Evolutionary conservation across 2,888 invertebrate genomes (phyloP), one percentile per base, ranked within the genome.

Genomic region (Euzophera pinguis): DNA sequence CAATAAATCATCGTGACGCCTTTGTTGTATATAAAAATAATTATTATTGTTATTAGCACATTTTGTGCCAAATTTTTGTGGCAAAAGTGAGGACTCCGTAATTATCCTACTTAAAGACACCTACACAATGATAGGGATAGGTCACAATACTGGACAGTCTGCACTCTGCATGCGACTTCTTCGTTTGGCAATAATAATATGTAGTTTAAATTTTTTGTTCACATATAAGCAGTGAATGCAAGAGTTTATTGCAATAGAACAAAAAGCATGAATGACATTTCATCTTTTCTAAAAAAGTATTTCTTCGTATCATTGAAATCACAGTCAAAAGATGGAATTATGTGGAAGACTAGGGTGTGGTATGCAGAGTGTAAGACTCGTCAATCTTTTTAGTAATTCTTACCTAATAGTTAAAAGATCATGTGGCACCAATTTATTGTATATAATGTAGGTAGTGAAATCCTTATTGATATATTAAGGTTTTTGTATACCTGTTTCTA

Each of bases 401-500:
- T n/a, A n/a, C n/a, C n/a, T n/a, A n/a, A 10, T 50, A 50, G 62
- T 52, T 60, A 59, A n/a, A 59, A 62, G 59, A 63, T 61, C 58
- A 63, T 63, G 60, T 68, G 65, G 75, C 82, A 81, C 75, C 75
- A 72, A 75, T 78, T 71, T 73, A 72, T 71, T 88, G 86, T 86
- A 87, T 65, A 87, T 87, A 84, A 76, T 70, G 67, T 85, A 85
- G 80, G 64, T 80, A 76, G 74, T 73, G 69, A 71, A 78, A 70
- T 73, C 78, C 75, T 76, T 77, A 77, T 75, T 72, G 77, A 79
- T 78, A 75, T 73, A 71, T 81, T 81, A 80, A 79, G 79, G 73
- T 75, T 82, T 80, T 84, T 87, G 80, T 86, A 87, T 77, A 80
- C 81, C 81, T 82, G 83, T 86, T 86, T 86, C 80, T 87, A 84